Evolutionary conservation across 2,113 vertebrate species (phyloP).

Genomic region (Percina caprodes): DNA sequence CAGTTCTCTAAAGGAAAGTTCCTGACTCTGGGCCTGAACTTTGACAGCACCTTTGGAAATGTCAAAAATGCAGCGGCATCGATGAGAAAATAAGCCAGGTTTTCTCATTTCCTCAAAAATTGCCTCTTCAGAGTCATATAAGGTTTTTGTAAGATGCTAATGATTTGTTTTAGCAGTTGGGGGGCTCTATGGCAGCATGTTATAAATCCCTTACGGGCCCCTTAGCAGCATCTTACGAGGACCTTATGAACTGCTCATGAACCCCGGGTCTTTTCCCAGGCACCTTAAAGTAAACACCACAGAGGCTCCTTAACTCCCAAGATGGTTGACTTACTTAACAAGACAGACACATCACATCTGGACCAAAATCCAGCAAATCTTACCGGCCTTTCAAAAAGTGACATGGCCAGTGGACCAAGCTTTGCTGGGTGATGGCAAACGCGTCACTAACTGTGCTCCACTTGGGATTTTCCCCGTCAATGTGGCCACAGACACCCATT

Average conservation of each 20-base stretch:
- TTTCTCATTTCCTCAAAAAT: conserved; percentile 76
- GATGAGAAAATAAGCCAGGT: conserved; percentile 56
- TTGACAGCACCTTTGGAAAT: conserved; percentile 60
- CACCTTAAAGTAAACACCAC: conserved; percentile 56
- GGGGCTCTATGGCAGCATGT: conserved; percentile 59
- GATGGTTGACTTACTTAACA: conserved; percentile 29
- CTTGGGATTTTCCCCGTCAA: too few relatives aligned
- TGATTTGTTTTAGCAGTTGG: conserved; percentile 76
- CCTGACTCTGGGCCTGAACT: conserved; percentile 44
- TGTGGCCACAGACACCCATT: too few relatives aligned
- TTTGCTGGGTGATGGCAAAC: too few relatives aligned
- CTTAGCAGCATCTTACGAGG: conserved; percentile 67
- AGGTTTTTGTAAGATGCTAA: conserved; percentile 75
- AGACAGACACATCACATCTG: conserved; percentile 25
- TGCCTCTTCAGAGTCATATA: conserved; percentile 60
- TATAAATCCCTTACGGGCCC: conserved; percentile 67
- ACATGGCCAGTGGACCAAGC: too few relatives aligned
- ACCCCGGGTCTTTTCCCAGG: conserved; percentile 60
- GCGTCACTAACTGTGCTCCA: too few relatives aligned
- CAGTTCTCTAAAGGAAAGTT: not conserved
- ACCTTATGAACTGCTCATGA: conserved; percentile 68
- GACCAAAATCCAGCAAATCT: not conserved
- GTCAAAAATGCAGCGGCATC: conserved; percentile 66
- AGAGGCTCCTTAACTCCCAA: conserved; percentile 34
- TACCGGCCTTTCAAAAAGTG: not conserved